These are phyloP conservation scores for Melitaea athalia DNA, from an alignment of 2,888 invertebrate genomes.

Conservation along the genomic window DNA sequence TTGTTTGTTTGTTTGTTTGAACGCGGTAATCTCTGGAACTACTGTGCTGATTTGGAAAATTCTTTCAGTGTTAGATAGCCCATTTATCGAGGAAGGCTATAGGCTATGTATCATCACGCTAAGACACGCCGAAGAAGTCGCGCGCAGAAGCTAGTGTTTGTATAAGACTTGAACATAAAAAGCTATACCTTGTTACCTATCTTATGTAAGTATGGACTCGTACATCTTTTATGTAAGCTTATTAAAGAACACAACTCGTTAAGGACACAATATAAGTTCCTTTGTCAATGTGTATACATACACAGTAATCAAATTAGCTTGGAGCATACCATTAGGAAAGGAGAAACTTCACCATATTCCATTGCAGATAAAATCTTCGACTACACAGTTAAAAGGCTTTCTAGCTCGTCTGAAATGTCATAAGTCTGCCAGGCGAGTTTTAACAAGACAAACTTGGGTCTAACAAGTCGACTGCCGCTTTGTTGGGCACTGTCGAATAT, in stretches of 20 bases:
- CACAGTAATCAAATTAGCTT: constrained; percentile 25
- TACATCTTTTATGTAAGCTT: background rate
- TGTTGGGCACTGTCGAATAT: constrained; percentile 53
- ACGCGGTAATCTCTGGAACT: too few species aligned
- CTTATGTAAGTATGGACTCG: background rate
- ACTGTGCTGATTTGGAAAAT: too few species aligned
- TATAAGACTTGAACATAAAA: too few species aligned
- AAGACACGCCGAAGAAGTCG: too few species aligned
- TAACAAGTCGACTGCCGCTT: constrained; percentile 58
- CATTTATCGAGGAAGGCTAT: too few species aligned
- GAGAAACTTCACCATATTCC: constrained; percentile 35
- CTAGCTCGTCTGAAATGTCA: constrained; percentile 51
- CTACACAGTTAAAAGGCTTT: constrained; percentile 43
- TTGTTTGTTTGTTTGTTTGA: too few species aligned
- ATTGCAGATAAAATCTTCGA: constrained; percentile 43
- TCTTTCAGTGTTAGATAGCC: too few species aligned
- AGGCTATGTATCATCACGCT: too few species aligned
- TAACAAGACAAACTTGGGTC: constrained; percentile 68
- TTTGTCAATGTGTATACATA: constrained; percentile 12
- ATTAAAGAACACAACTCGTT: background rate
- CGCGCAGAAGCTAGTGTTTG: too few species aligned
- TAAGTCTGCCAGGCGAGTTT: constrained; percentile 51
- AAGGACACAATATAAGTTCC: constrained; percentile 12
- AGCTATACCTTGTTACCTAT: background rate
- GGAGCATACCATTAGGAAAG: constrained; percentile 30